Percentiles rank a stretch among this genome's conserved stretches.
Conservation (phyloP, 2,113 vertebrate genomes). For the Carollia perspicillata region DNA sequence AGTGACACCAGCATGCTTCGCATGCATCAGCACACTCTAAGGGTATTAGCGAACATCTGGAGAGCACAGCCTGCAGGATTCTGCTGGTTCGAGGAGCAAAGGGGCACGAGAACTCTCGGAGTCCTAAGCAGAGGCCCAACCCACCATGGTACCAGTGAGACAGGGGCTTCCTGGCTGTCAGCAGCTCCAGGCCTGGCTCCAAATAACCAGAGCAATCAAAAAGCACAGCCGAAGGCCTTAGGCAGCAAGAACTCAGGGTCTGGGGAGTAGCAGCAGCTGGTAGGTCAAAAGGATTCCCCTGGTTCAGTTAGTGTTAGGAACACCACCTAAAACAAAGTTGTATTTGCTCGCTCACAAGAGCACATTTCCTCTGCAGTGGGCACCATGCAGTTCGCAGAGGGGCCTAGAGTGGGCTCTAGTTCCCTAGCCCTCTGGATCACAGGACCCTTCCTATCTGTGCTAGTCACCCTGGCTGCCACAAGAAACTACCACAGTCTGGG, state of each 20-base stretch:
- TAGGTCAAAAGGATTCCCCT: neutral
- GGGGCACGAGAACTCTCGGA: neutral
- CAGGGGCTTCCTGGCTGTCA: neutral
- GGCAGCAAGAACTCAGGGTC: neutral
- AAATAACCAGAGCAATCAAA: neutral
- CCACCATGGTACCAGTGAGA: neutral
- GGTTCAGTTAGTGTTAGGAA: conserved; percentile 18
- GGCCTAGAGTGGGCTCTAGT: neutral
- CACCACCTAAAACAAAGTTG: neutral
- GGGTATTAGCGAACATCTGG: neutral
- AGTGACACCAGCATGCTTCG: neutral
- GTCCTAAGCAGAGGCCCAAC: neutral
- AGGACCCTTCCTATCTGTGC: neutral
- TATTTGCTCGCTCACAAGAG: neutral
- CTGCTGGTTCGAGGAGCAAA: neutral
- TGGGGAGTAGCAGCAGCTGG: neutral
- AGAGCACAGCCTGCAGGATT: neutral
- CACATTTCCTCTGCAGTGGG: neutral
- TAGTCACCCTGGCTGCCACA: neutral
- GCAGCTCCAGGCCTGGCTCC: neutral
- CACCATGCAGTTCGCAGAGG: neutral
- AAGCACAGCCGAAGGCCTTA: neutral
- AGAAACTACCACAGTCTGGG: neutral
- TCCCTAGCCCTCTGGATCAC: neutral
- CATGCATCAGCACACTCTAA: neutral